Conservation (phyloP, 2,113 vertebrate species). For the Gymnobelideus leadbeateri region DNA sequence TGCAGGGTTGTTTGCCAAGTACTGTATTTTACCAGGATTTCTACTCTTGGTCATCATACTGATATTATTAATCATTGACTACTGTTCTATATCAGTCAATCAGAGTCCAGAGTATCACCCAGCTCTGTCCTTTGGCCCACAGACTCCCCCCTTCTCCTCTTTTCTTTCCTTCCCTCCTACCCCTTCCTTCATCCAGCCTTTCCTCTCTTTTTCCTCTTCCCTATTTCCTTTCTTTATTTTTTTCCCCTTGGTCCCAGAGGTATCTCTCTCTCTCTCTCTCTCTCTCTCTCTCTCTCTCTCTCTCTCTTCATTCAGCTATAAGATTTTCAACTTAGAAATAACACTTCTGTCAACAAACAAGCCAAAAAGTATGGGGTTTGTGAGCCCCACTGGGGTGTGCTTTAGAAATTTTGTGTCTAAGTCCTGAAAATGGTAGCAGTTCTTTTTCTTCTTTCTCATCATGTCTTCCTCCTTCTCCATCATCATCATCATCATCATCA, state of each 20-base stretch:
- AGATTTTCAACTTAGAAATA: neutral
- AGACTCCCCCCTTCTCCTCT: neutral
- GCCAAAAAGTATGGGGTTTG: neutral
- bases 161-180: neutral
- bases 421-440: neutral
- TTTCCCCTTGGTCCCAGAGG: neutral
- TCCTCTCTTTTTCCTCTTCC: too few relatives aligned
- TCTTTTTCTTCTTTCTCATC: neutral
- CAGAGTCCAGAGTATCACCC: neutral
- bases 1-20: neutral
- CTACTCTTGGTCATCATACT: neutral
- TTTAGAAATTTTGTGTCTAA: neutral
- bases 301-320: neutral
- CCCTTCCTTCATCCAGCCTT: neutral
- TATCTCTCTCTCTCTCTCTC: neutral
- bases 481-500: too few relatives aligned
- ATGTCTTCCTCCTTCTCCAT: neutral
- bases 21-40: neutral
- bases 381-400: neutral
- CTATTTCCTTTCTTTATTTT: neutral
- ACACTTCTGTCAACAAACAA: neutral
- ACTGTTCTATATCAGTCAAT: too few relatives aligned
- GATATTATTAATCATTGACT: slow-evolving; percentile 40
- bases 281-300: too few relatives aligned
- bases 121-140: rapidly evolving